phyloP scores from a whole-genome alignment of 2,797 vertebrate genomes.

The Sebastes taczanowskii region DNA sequence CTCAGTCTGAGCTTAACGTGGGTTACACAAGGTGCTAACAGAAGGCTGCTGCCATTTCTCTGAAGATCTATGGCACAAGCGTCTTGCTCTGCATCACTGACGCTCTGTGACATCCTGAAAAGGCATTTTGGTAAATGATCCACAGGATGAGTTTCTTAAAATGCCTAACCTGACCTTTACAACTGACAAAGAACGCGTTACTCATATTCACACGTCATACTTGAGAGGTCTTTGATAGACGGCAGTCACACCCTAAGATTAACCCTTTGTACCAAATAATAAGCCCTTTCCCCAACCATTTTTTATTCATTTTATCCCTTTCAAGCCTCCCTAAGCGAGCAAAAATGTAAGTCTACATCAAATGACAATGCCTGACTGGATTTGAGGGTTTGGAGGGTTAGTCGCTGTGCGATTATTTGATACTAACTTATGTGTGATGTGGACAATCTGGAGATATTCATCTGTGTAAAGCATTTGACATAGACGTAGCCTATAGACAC shows the following conservation, averaged over 20 bases:
- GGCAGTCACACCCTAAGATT: not conserved
- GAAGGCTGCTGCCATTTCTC: conserved; percentile 17
- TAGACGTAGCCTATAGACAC: not conserved
- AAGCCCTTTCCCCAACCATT: not conserved
- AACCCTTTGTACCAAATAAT: conserved; percentile 6
- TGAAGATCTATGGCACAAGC: not conserved
- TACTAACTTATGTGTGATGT: not conserved
- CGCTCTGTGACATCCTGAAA: conserved; percentile 3
- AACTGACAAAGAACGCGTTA: not conserved
- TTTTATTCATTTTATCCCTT: not conserved
- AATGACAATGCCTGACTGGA: not conserved
- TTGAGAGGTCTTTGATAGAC: conserved; percentile 1
- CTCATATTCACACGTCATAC: conserved; percentile 2
- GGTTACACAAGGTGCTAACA: not conserved
- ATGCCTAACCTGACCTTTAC: conserved; percentile 34
- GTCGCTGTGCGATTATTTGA: not conserved
- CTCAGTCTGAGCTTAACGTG: not conserved
- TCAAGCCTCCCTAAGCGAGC: not conserved
- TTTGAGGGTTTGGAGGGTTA: not conserved
- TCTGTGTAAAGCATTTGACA: not conserved
- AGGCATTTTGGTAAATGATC: conserved; percentile 36
- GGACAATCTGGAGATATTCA: not conserved
- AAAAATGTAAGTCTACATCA: not conserved
- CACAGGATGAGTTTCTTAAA: conserved; percentile 21
- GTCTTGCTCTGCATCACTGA: conserved; percentile 16